These are phyloP conservation scores for Opisthocomus hoazin DNA, from an alignment of 2,113 vertebrate species.

Conservation along the genomic window DNA sequence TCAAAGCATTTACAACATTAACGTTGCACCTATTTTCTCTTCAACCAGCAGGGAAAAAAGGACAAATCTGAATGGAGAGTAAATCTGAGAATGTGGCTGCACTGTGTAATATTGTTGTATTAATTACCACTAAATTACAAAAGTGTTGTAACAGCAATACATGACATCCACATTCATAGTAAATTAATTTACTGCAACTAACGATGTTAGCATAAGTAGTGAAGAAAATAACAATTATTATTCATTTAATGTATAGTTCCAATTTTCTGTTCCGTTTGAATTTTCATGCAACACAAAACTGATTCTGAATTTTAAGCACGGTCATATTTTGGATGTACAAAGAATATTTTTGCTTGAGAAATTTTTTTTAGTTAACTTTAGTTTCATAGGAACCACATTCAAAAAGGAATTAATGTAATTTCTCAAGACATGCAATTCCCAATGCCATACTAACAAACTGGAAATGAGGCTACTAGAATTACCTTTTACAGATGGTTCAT, in stretches of 20 bases:
- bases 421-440: background rate
- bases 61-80: background rate
- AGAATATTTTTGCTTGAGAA: background rate
- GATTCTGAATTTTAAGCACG: background rate
- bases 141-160: background rate
- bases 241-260: background rate
- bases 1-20: background rate
- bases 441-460: background rate
- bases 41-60: background rate
- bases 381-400: background rate
- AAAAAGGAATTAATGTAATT: background rate
- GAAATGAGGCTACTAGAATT: background rate
- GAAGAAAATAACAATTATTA: background rate
- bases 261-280: background rate
- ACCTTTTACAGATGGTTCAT: background rate
- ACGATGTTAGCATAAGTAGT: background rate
- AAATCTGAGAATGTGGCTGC: background rate
- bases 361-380: background rate
- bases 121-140: background rate
- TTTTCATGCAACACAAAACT: background rate
- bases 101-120: background rate
- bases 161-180: background rate
- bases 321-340: background rate
- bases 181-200: background rate
- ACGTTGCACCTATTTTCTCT: background rate